phyloP scores from a whole-genome alignment of 2,113 vertebrate species.

The Myxocyprinus asiaticus region DNA sequence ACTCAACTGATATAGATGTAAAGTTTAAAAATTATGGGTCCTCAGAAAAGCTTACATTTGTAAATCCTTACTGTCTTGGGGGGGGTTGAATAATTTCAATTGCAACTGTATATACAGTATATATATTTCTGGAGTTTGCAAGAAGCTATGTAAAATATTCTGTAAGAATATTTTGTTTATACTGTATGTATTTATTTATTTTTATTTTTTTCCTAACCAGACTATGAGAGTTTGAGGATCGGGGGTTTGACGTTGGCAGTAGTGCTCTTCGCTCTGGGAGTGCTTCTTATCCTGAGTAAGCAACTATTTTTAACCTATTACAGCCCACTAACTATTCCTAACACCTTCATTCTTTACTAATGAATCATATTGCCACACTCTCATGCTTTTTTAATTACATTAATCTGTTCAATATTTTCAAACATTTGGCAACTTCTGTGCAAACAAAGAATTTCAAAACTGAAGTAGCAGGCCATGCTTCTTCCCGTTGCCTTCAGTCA shows the following conservation, averaged over 20 bases:
- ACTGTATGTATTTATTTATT: background rate
- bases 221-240: conserved; percentile 93
- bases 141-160: too few species aligned
- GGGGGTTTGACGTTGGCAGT: conserved; percentile 92
- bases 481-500: background rate
- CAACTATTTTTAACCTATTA: background rate
- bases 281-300: conserved; percentile 96
- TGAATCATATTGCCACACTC: too few species aligned
- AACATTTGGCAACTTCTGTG: background rate
- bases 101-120: too few species aligned
- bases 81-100: too few species aligned
- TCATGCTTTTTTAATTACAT: background rate
- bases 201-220: conserved; percentile 64
- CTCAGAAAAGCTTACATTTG: too few species aligned
- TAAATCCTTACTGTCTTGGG: too few species aligned
- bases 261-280: conserved; percentile 89
- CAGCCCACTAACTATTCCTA: background rate
- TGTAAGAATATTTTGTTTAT: too few species aligned
- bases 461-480: background rate
- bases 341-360: background rate
- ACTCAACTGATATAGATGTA: too few species aligned
- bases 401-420: background rate
- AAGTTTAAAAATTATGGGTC: too few species aligned
- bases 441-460: background rate
- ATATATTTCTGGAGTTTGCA: too few species aligned